These are phyloP conservation scores for Hybognathus amarus DNA, from an alignment of 2,797 vertebrate genomes.

Conservation along the genomic window DNA sequence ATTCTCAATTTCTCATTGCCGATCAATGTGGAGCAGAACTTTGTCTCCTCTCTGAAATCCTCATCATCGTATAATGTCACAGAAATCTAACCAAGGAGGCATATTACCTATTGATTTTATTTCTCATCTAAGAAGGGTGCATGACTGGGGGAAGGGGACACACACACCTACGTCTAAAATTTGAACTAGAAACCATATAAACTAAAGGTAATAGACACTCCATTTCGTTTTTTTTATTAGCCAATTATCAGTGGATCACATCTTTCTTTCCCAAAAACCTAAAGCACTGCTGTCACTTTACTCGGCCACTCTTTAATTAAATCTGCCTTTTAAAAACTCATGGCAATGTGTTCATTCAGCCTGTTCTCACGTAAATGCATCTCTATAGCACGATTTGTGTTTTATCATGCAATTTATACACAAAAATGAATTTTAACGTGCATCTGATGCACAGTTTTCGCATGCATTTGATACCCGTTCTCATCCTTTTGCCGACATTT, in stretches of 20 bases:
- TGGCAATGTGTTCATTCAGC: conserved; percentile 57
- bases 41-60: conserved; percentile 46
- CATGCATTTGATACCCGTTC: too few species aligned
- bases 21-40: conserved; percentile 54
- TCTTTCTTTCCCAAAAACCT: conserved; percentile 56
- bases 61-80: conserved; percentile 58
- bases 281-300: conserved; percentile 35
- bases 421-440: too few species aligned
- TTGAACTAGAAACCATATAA: conserved; percentile 45
- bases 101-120: conserved; percentile 64
- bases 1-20: conserved; percentile 44
- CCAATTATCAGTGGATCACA: conserved; percentile 3
- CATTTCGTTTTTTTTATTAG: conserved; percentile 34
- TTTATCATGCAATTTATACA: too few species aligned
- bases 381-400: too few species aligned
- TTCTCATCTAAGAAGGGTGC: conserved; percentile 28
- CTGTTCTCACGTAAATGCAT: too few species aligned
- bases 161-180: not conserved
- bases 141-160: too few species aligned
- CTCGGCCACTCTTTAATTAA: conserved; percentile 58
- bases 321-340: conserved; percentile 52
- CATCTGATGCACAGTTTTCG: too few species aligned
- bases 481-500: too few species aligned
- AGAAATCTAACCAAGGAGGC: conserved; percentile 47
- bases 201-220: conserved; percentile 27